Conservation (phyloP, 2,888 invertebrate species). For the Trissolcus japonicus region DNA sequence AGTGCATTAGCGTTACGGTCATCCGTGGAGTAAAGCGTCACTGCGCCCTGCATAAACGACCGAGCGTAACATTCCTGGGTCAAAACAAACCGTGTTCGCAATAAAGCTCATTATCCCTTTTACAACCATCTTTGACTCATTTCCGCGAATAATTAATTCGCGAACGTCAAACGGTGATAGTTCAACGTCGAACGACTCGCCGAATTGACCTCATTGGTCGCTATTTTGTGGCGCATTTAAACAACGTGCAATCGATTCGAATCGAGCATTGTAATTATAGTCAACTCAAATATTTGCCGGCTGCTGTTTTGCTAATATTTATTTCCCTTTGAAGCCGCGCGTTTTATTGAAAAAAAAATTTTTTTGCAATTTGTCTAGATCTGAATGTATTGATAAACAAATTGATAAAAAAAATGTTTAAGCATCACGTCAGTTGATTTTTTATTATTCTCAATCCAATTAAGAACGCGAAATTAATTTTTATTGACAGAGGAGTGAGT, state of each 20-base stretch:
- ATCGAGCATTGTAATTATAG: conserved; percentile 26
- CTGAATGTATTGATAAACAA: not conserved
- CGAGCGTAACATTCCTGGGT: not conserved
- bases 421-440: too few species aligned
- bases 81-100: conserved; percentile 13
- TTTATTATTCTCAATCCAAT: too few species aligned
- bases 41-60: not conserved
- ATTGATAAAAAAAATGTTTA: not conserved
- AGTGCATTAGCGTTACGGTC: conserved; percentile 13
- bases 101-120: conserved; percentile 9
- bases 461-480: too few species aligned
- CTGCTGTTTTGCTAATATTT: conserved; percentile 22
- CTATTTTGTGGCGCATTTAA: conserved; percentile 33
- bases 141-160: not conserved
- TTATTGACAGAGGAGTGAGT: too few species aligned
- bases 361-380: not conserved
- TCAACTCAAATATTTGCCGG: conserved; percentile 14
- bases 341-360: too few species aligned
- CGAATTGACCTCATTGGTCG: conserved; percentile 21
- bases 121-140: not conserved
- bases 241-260: conserved; percentile 18
- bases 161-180: conserved; percentile 9
- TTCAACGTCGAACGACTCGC: conserved; percentile 21
- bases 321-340: conserved; percentile 18
- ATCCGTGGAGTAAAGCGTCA: conserved; percentile 6